These are phyloP conservation scores for Arothron firmamentum DNA, from an alignment of 2,113 vertebrate species.

Conservation along the genomic window DNA sequence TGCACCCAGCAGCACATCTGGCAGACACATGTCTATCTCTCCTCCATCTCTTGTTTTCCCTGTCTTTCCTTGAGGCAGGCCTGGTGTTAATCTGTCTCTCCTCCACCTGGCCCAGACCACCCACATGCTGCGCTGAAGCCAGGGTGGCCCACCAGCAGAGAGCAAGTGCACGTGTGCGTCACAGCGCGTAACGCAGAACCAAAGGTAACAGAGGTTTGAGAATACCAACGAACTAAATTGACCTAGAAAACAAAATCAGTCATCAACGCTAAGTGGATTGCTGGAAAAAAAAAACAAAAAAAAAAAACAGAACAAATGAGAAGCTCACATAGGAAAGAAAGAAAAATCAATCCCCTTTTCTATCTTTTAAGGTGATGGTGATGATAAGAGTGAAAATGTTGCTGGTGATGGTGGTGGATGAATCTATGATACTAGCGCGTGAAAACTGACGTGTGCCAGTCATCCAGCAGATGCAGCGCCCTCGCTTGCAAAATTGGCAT, in stretches of 20 bases:
- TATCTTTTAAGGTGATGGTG: too few relatives aligned
- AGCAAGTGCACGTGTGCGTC: constrained; percentile 9
- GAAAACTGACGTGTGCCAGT: background rate
- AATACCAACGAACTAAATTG: background rate
- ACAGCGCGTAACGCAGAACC: background rate
- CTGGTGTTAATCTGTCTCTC: constrained; percentile 68
- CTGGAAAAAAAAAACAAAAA: background rate
- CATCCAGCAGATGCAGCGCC: too few relatives aligned
- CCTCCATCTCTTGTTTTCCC: constrained; percentile 40
- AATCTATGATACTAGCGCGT: too few relatives aligned
- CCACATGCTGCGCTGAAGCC: constrained; percentile 53
- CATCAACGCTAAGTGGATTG: too few relatives aligned
- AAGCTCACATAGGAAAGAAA: too few relatives aligned
- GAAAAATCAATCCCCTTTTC: too few relatives aligned
- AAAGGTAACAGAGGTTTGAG: background rate
- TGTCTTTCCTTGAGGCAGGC: constrained; percentile 39
- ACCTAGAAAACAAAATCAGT: background rate
- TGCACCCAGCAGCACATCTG: constrained; percentile 57
- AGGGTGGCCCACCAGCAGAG: constrained; percentile 58
- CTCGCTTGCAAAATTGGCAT: background rate
- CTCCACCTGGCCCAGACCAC: constrained; percentile 73
- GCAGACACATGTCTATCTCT: constrained; percentile 63
- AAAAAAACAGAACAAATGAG: background rate
- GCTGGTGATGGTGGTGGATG: too few relatives aligned
- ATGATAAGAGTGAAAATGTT: too few relatives aligned